Percentiles rank a stretch among this genome's conserved stretches.
Evolutionary conservation across 2,888 invertebrate species (phyloP).

Genomic region (Melinaea marsaeus): DNA sequence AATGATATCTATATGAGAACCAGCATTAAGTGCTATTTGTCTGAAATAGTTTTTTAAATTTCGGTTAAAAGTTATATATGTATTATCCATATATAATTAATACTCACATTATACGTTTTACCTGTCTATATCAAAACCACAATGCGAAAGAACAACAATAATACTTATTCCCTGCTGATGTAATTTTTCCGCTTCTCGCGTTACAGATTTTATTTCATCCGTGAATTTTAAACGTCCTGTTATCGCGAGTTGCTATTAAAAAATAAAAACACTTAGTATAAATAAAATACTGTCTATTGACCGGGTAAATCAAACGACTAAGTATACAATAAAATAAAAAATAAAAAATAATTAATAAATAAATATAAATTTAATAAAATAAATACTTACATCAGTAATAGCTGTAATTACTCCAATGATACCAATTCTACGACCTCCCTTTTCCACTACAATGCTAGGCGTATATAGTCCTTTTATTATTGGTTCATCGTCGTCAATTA

Average conservation of each 20-base stretch:
- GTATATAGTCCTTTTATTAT: too few relatives aligned
- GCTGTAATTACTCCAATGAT: conserved; percentile 53
- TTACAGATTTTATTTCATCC: conserved; percentile 82
- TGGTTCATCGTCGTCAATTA: too few relatives aligned
- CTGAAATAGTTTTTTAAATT: conserved; percentile 39
- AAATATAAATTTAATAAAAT: too few relatives aligned
- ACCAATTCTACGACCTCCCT: conserved; percentile 33
- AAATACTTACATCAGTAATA: too few relatives aligned
- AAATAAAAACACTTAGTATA: too few relatives aligned
- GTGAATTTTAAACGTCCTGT: conserved; percentile 82
- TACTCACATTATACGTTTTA: conserved; percentile 29
- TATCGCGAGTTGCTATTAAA: conserved; percentile 61
- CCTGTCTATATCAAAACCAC: conserved; percentile 84
- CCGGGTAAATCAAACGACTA: too few relatives aligned
- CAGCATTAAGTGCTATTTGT: conserved; percentile 81
- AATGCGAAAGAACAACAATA: conserved; percentile 89
- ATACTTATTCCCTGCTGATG: conserved; percentile 82
- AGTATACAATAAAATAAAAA: too few relatives aligned
- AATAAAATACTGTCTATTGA: too few relatives aligned
- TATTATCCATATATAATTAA: too few relatives aligned
- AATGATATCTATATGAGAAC: conserved; percentile 85
- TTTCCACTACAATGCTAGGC: too few relatives aligned
- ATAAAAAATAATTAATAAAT: too few relatives aligned
- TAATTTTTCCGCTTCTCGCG: conserved; percentile 80
- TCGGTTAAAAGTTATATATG: too few relatives aligned